phyloP scores from a whole-genome alignment of 1,140 invertebrate species.

The Bombus confusus region DNA sequence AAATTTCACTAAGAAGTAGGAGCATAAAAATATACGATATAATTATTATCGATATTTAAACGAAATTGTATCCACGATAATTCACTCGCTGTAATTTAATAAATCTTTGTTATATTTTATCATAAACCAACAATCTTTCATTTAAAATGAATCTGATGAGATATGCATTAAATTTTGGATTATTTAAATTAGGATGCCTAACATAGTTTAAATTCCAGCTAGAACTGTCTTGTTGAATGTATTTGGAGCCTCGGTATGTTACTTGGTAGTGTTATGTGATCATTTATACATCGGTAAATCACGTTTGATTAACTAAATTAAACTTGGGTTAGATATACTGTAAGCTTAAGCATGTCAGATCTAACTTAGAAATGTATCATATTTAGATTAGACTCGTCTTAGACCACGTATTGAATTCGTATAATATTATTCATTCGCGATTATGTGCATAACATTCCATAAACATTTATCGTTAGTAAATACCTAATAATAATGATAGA shows the following conservation, averaged over 20 bases:
- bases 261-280: background rate
- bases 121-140: background rate
- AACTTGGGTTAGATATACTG: background rate
- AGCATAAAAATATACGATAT: too few species aligned
- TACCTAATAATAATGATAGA: background rate
- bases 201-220: background rate
- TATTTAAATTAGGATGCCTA: background rate
- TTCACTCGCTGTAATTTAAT: too few species aligned
- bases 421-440: background rate
- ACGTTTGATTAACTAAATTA: conserved; percentile 7
- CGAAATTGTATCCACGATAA: too few species aligned
- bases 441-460: background rate
- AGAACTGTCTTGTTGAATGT: background rate
- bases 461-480: background rate
- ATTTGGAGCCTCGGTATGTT: background rate
- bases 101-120: background rate
- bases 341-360: background rate
- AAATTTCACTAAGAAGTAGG: too few species aligned
- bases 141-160: background rate
- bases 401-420: background rate
- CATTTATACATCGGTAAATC: conserved; percentile 3
- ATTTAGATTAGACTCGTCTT: background rate
- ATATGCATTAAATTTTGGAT: background rate
- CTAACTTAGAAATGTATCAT: background rate
- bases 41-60: too few species aligned